Percentiles rank a stretch among this genome's conserved stretches.
phyloP scores from a whole-genome alignment of 2,888 invertebrate species.

The Piscicola geometra region DNA sequence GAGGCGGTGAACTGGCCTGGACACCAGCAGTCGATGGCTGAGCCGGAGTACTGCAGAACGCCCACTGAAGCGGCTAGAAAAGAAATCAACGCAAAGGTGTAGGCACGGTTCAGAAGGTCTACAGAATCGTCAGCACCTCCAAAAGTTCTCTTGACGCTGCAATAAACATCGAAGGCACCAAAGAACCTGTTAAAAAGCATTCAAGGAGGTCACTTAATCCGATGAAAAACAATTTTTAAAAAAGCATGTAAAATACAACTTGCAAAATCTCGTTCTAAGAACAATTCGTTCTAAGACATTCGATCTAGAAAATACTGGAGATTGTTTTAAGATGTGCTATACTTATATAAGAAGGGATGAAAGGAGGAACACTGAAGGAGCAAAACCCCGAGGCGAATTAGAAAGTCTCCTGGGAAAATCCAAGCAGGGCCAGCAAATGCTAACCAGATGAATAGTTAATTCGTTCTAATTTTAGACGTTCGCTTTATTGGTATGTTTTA shows the following conservation, averaged over 20 bases:
- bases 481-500: too few species aligned
- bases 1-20: constrained; percentile 57
- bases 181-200: constrained; percentile 40
- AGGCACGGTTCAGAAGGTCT: constrained; percentile 53
- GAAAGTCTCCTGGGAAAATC: background rate
- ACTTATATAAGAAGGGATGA: background rate
- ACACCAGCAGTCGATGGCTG: constrained; percentile 62
- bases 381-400: constrained; percentile 9
- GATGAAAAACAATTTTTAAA: background rate
- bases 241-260: background rate
- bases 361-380: background rate
- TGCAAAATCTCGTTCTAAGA: too few species aligned
- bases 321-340: too few species aligned
- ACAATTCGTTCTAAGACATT: too few species aligned
- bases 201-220: background rate
- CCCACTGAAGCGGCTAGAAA: constrained; percentile 54
- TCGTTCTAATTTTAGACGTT: too few species aligned
- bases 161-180: constrained; percentile 40
- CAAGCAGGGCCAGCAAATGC: background rate
- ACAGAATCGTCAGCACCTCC: constrained; percentile 52
- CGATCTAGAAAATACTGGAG: too few species aligned
- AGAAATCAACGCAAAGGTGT: constrained; percentile 54
- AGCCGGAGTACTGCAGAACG: constrained; percentile 55
- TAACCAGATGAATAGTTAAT: constrained; percentile 1
- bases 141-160: constrained; percentile 51